Base-by-base conservation (phyloP, 2,888 invertebrate species). In the Melinaea menophilus region DNA sequence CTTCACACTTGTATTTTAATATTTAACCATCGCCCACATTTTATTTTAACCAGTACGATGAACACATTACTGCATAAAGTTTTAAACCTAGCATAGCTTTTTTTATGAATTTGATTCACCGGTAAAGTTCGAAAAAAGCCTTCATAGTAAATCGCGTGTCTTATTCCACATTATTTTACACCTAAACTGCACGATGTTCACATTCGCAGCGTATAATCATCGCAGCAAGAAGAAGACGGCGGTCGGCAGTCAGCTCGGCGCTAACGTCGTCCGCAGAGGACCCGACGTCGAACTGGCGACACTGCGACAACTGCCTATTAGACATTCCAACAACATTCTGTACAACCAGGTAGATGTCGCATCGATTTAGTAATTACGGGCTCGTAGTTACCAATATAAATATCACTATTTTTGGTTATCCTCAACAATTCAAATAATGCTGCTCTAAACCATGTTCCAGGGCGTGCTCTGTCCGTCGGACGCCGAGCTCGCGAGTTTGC, bases 231-330 rank as follows among this genome's bases (percentile, higher is more conserved):
- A 96, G 81, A 95, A 95, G 76, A 88, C 93, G 0, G 88, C 92
- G 57, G 69, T 91, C 1, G 91, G 92, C 22, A 92, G 92, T 66
- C 86, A 92, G 73, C 88, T 92, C 34, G 80, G 87, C 12, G 82
- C 85, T 3, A 84, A 84, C 13, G 75, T 79, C 2, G 74, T 82
- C 11, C 75, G 87, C n/a, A 84, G 92, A 72, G 91, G 92, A 12
- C 94, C 94, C 4, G 97, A 97, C 76, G 93, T 95, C 0, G 98
- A 98, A 79, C 88, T 98, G 59, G 97, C 97, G 1, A 96, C 95
- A 0, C 86, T 98, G 61, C 92, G 97, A 64, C 96, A 97, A 77
- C 92, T 98, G 33, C 97, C 98, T 0, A 95, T 96, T 67, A 93
- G 96, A 57, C 96, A 97, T 77, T 95, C 95, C 64, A 94, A 94